Percentiles rank a stretch among this genome's conserved stretches.
Conservation (phyloP, 2,113 vertebrate genomes). For the Brachypteracias leptosomus region DNA sequence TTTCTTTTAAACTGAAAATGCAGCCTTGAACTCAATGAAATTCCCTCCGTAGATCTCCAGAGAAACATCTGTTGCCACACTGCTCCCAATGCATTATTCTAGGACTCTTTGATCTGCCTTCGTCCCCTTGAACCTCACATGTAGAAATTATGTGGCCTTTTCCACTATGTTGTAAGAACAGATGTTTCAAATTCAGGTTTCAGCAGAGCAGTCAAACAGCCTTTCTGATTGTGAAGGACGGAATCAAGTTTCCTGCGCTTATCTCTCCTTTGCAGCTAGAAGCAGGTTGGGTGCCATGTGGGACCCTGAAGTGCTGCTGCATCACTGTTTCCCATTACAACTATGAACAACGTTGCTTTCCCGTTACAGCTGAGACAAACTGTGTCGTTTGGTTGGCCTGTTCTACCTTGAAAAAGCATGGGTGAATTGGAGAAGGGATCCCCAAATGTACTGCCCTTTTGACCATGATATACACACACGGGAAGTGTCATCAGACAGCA, state of each 20-base stretch:
- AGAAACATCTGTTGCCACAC: background rate
- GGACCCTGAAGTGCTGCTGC: background rate
- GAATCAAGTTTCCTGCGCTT: background rate
- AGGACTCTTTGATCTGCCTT: background rate
- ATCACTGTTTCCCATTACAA: background rate
- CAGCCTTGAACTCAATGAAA: background rate
- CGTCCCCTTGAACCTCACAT: background rate
- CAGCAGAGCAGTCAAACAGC: background rate
- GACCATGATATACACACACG: background rate
- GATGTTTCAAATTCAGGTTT: conserved; percentile 5
- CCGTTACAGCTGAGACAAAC: background rate
- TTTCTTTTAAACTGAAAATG: background rate
- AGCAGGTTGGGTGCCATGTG: background rate
- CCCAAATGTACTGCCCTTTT: accelerated
- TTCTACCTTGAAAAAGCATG: background rate
- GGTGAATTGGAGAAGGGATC: background rate
- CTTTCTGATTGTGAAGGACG: background rate
- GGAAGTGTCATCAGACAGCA: background rate
- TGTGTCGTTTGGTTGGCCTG: accelerated
- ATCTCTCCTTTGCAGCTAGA: background rate
- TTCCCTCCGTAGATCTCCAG: background rate
- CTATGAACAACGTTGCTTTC: accelerated
- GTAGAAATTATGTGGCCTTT: background rate
- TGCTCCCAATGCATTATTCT: background rate
- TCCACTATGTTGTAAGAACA: background rate